Conservation (phyloP, 2,113 vertebrate genomes). For the Fulmarus glacialis region DNA sequence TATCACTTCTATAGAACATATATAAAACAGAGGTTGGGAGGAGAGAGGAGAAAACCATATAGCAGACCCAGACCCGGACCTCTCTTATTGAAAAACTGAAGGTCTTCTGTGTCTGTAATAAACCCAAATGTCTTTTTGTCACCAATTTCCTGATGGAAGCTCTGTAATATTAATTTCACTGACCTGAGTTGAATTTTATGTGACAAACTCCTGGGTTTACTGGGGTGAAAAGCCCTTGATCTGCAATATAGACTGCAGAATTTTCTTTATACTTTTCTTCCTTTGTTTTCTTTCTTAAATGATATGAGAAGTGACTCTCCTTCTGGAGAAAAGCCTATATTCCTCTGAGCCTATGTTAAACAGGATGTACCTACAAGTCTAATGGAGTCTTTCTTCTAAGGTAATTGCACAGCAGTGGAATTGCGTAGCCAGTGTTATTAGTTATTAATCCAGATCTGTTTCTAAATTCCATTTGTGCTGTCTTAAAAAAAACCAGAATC, state of each 20-base stretch:
- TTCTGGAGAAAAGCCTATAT: background rate
- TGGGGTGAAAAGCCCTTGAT: background rate
- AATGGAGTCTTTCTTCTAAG: background rate
- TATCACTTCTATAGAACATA: background rate
- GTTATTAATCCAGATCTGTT: background rate
- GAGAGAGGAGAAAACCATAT: background rate
- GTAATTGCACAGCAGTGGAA: background rate
- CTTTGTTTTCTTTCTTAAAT: background rate
- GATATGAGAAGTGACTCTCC: background rate
- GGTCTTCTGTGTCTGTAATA: background rate
- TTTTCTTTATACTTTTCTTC: background rate
- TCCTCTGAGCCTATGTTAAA: background rate
- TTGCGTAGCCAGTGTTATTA: too few species aligned
- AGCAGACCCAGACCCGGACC: accelerated
- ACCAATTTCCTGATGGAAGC: background rate
- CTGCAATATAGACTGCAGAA: background rate
- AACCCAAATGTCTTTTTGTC: background rate
- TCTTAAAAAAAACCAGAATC: background rate
- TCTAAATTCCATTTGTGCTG: background rate
- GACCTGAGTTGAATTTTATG: background rate
- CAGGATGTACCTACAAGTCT: background rate
- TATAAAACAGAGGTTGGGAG: background rate
- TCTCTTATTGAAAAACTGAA: background rate
- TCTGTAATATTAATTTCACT: background rate
- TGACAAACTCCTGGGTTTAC: background rate